Evolutionary conservation across 2,797 vertebrate species (phyloP).

Genomic region (Peromyscus aztecus): DNA sequence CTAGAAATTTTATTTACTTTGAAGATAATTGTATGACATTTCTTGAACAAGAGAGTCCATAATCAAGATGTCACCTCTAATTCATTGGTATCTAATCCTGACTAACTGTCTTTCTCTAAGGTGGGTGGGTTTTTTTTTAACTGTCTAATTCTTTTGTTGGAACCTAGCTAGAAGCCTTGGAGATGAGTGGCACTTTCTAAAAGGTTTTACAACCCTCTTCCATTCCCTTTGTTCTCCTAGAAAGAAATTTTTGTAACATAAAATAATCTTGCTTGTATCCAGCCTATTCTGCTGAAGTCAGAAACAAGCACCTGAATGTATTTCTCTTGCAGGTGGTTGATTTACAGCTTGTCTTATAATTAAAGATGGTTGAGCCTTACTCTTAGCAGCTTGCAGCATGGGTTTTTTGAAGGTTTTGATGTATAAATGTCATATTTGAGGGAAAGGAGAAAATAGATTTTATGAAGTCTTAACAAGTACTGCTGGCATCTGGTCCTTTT

Average conservation of each 20-base stretch:
- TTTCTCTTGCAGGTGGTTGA: background rate
- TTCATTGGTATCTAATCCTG: background rate
- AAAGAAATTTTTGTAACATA: background rate
- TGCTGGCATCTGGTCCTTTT: background rate
- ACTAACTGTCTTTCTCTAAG: background rate
- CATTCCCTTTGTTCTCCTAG: conserved; percentile 37
- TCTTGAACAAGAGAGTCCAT: background rate
- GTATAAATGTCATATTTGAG: background rate
- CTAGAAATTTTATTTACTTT: conserved; percentile 5
- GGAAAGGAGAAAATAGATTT: background rate
- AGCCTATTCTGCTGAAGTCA: background rate
- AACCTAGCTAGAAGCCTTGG: background rate
- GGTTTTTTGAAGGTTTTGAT: background rate
- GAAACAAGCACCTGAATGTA: background rate
- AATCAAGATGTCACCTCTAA: background rate
- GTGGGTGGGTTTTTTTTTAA: background rate
- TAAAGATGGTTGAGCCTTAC: background rate
- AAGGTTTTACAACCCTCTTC: background rate
- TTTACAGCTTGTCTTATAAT: conserved; percentile 14
- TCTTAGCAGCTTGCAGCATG: background rate
- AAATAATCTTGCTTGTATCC: background rate
- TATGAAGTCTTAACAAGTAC: background rate
- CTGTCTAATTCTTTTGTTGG: background rate
- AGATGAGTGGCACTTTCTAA: background rate
- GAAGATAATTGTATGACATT: background rate